A percentile compares a stretch with the other conserved stretches of the same genome.
phyloP scores from a whole-genome alignment of 2,113 vertebrate species.

The Synchiropus splendidus region DNA sequence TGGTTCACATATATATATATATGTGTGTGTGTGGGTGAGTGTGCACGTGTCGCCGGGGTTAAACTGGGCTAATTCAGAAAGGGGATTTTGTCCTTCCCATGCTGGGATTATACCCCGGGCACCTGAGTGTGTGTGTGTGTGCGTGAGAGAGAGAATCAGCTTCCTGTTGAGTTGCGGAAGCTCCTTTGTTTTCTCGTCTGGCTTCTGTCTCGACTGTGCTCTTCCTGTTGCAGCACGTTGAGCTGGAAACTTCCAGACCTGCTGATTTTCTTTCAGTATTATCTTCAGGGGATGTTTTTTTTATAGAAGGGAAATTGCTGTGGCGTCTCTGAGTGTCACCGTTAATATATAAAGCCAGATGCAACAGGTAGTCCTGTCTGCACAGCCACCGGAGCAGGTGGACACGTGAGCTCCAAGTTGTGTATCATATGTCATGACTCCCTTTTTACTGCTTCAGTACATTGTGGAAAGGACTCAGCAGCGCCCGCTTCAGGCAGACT shows the following conservation, averaged over 20 bases:
- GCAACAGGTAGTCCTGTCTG: too few relatives aligned
- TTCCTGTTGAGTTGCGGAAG: slow-evolving; percentile 64
- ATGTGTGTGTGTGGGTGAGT: neutral
- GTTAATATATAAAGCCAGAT: neutral
- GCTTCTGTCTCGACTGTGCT: slow-evolving; percentile 28
- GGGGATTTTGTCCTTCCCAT: slow-evolving; percentile 40
- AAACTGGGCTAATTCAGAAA: slow-evolving; percentile 40
- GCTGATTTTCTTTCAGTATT: slow-evolving; percentile 2
- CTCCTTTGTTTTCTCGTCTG: slow-evolving; percentile 46
- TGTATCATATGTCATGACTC: neutral
- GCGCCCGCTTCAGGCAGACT: neutral
- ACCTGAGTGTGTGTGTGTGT: slow-evolving; percentile 17
- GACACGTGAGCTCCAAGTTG: too few relatives aligned
- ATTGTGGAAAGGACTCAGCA: neutral
- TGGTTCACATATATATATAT: neutral
- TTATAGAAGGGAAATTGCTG: too few relatives aligned
- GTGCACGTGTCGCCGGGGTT: slow-evolving; percentile 23
- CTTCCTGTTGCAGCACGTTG: slow-evolving; percentile 34
- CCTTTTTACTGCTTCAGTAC: neutral
- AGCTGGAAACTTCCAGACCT: slow-evolving; percentile 25
- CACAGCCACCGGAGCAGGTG: too few relatives aligned
- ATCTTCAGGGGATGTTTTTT: too few relatives aligned
- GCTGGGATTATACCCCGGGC: slow-evolving; percentile 32
- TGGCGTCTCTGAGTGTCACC: neutral
- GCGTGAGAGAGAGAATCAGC: slow-evolving; percentile 9